Conservation (phyloP, 2,797 vertebrate species). For the Acanthurus lineatus region DNA sequence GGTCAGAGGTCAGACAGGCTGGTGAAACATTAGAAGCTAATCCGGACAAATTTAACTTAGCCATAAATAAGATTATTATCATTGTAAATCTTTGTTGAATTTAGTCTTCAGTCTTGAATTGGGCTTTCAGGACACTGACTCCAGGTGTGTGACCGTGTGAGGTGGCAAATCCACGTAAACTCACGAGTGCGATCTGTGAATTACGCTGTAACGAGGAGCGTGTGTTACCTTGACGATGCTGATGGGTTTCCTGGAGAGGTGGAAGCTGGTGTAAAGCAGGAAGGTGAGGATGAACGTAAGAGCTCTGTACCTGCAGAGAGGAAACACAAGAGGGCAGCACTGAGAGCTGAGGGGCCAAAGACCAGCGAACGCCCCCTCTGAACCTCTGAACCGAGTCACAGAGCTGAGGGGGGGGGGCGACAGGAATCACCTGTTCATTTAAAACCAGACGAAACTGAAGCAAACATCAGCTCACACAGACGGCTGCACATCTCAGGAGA, state of each 20-base stretch:
- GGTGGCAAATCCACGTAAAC: background rate
- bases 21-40: too few relatives aligned
- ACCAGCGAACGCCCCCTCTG: background rate
- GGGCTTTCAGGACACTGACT: too few relatives aligned
- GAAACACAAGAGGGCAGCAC: slow-evolving; percentile 34
- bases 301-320: slow-evolving; percentile 88
- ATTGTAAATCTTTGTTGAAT: too few relatives aligned
- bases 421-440: background rate
- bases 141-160: background rate
- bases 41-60: too few relatives aligned
- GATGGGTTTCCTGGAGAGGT: slow-evolving; percentile 96
- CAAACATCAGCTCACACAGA: background rate
- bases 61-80: too few relatives aligned
- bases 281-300: slow-evolving; percentile 93
- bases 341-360: slow-evolving; percentile 7
- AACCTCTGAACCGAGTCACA: background rate
- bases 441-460: background rate
- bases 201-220: too few relatives aligned
- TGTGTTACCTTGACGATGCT: slow-evolving; percentile 93
- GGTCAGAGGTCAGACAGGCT: too few relatives aligned
- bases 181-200: too few relatives aligned
- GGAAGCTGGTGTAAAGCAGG: slow-evolving; percentile 93
- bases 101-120: too few relatives aligned
- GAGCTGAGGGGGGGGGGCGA: background rate
- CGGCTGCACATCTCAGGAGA: background rate